Conservation (phyloP, 2,797 vertebrate species). For the Apodemus agrarius region DNA sequence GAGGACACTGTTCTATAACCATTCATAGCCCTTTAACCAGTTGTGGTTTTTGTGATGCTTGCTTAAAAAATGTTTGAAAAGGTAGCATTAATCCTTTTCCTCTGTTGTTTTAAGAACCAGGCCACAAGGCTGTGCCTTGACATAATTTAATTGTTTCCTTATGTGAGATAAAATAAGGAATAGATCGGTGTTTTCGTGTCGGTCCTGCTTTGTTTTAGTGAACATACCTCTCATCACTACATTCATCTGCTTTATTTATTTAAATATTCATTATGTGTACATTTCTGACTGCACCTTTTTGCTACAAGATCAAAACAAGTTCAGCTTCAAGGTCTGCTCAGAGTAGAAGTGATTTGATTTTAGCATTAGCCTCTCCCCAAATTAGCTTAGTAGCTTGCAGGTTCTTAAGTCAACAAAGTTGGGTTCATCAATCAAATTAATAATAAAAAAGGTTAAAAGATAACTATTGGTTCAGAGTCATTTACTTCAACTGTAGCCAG, state of each 20-base stretch:
- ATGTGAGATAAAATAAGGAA: background rate
- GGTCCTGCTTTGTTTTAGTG: background rate
- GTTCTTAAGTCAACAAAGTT: background rate
- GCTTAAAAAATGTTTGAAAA: slow-evolving; percentile 49
- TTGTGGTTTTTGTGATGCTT: background rate
- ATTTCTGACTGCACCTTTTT: slow-evolving; percentile 10
- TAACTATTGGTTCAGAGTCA: slow-evolving; percentile 22
- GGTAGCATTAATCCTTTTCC: background rate
- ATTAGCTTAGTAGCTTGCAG: background rate
- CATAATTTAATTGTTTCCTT: background rate
- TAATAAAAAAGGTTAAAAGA: slow-evolving; percentile 40
- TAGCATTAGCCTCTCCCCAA: slow-evolving; percentile 2
- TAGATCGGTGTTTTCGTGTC: background rate
- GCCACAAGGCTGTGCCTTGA: background rate
- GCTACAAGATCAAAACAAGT: background rate
- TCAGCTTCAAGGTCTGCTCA: slow-evolving; percentile 16
- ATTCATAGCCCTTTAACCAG: background rate
- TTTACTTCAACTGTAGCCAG: background rate
- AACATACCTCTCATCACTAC: background rate
- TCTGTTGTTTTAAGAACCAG: background rate
- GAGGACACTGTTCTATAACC: background rate
- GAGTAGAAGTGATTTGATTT: background rate
- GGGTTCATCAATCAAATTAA: slow-evolving; percentile 8
- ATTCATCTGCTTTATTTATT: background rate
- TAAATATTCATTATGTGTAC: background rate